Percentiles rank a stretch among this genome's conserved stretches.
Conservation (phyloP, 2,888 invertebrate species). For the Theristus sp. region DNA sequence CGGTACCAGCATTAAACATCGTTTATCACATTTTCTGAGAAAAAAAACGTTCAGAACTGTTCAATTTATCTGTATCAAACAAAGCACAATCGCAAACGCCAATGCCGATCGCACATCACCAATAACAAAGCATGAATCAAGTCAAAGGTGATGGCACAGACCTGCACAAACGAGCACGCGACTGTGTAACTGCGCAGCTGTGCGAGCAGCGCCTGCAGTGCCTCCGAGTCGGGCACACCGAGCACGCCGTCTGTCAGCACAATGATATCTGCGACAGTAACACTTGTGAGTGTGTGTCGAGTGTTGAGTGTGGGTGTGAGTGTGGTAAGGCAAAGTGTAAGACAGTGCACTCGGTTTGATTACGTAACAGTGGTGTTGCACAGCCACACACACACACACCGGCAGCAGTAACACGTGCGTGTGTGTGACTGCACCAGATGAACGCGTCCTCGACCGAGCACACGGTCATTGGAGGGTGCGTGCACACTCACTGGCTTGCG, state of each 20-base stretch:
- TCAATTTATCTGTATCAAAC: background rate
- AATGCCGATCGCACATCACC: background rate
- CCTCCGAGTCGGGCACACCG: constrained; percentile 48
- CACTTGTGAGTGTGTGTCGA: background rate
- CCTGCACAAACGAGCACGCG: constrained; percentile 53
- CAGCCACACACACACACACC: constrained; percentile 34
- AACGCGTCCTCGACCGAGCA: background rate
- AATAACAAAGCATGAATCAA: background rate
- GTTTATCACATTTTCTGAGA: too few relatives aligned
- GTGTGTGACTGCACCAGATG: background rate
- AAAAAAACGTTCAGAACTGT: too few relatives aligned
- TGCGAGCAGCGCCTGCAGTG: constrained; percentile 50
- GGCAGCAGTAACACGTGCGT: constrained; percentile 10
- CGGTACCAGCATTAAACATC: too few relatives aligned
- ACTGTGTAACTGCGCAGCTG: constrained; percentile 53
- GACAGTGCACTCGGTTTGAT: too few relatives aligned
- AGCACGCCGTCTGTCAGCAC: constrained; percentile 49
- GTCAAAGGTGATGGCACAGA: background rate
- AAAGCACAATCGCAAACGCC: background rate
- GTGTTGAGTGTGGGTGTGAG: too few relatives aligned
- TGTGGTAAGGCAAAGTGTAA: too few relatives aligned
- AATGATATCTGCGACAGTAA: constrained; percentile 27
- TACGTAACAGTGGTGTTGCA: too few relatives aligned
- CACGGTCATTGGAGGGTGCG: background rate
- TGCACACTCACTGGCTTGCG: constrained; percentile 47